These are phyloP conservation scores for Stichodactyla helianthus DNA, from an alignment of 64 coral and sea anemone species.

Conservation along the genomic window DNA sequence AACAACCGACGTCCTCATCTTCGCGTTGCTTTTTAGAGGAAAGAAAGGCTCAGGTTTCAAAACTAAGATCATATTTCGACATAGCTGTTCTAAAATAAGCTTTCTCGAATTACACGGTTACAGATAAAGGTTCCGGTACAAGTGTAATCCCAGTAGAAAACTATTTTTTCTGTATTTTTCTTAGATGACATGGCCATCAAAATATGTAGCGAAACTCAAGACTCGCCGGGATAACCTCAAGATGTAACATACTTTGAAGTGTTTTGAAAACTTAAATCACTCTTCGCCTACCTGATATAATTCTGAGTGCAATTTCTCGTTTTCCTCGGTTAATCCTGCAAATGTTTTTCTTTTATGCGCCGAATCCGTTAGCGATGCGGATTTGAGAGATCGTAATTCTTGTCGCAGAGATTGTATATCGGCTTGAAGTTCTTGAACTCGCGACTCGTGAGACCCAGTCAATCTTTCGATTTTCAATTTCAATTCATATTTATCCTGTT, in stretches of 20 bases:
- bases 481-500: conserved; percentile 84
- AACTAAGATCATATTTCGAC: conserved; percentile 8
- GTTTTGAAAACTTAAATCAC: not conserved
- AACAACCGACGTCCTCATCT: not conserved
- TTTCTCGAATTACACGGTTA: not conserved
- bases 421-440: conserved; percentile 72
- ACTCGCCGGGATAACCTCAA: not conserved
- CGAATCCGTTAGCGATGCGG: conserved; percentile 61
- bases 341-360: conserved; percentile 64
- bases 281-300: conserved; percentile 19
- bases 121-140: not conserved
- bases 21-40: not conserved
- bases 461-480: conserved; percentile 74
- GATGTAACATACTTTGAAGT: not conserved
- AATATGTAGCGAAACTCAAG: conserved; percentile 13
- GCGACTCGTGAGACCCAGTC: conserved; percentile 53
- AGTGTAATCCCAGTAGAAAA: not conserved
- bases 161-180: not conserved
- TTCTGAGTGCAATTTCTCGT: conserved; percentile 69
- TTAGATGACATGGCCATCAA: not conserved
- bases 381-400: conserved; percentile 73
- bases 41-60: conserved; percentile 13
- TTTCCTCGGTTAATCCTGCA: conserved; percentile 73
- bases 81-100: not conserved
- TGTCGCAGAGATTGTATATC: conserved; percentile 70